Evolutionary conservation across 1,140 invertebrate species (phyloP).

Genomic region (Drosophila elegans): DNA sequence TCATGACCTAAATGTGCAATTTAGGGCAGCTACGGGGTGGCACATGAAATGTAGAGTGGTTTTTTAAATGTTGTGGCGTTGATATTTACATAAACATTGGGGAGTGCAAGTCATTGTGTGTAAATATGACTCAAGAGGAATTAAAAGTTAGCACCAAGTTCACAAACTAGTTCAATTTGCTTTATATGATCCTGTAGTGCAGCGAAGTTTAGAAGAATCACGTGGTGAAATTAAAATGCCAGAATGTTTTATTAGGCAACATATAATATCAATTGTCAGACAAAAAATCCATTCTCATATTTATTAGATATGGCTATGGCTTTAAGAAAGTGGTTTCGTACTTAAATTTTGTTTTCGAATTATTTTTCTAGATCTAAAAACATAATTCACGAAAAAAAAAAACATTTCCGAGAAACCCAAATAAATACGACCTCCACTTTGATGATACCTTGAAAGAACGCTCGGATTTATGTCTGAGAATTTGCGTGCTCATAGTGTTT

Average conservation of each 20-base stretch:
- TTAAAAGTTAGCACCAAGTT: slow-evolving; percentile 6
- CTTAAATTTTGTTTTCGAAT: no score
- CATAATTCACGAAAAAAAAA: slow-evolving; percentile 6
- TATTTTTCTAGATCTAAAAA: no score
- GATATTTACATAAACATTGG: slow-evolving; percentile 45
- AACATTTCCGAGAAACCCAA: neutral
- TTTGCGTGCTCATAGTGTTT: slow-evolving; percentile 24
- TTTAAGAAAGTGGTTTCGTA: no score
- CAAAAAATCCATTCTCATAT: no score
- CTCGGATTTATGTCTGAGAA: slow-evolving; percentile 16
- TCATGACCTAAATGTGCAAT: slow-evolving; percentile 71
- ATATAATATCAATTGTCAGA: no score
- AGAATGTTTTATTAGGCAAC: no score
- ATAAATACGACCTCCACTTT: neutral
- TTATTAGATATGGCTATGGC: no score
- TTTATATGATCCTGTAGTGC: no score
- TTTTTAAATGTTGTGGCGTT: slow-evolving; percentile 10
- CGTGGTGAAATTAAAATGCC: no score
- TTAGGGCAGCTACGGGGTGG: slow-evolving; percentile 22
- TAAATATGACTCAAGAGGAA: slow-evolving; percentile 19
- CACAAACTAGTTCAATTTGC: no score
- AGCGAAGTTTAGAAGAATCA: no score
- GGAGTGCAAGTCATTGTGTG: slow-evolving; percentile 16
- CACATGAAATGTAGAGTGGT: neutral
- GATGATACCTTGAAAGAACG: slow-evolving; percentile 3